Evolutionary conservation across 1,140 invertebrate species (phyloP), one percentile per base, ranked within the genome.

Genomic region (Lucilia sericata): DNA sequence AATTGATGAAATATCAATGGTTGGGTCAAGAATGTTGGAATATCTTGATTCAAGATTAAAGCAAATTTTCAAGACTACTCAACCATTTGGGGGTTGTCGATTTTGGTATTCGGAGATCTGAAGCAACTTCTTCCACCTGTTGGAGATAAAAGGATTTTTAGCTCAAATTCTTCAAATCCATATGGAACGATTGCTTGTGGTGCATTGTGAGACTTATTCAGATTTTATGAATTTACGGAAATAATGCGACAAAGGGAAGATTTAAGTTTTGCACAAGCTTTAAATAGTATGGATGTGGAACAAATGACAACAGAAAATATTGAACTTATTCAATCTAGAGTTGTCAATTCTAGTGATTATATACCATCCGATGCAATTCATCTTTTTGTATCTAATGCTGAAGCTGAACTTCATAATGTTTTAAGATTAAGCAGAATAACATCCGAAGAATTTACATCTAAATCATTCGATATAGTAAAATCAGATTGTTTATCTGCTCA

Each of bases 1-100:
- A 2, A n/a, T 83, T 55, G 82, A 83, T 75, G 82, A 83, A 83
- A 55, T 83, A 14, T 83, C 82, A 12, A 83, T 83, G 25, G 82
- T 83, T 5, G 82, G 82, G 1, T n/a, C 82, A 10, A 83, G 65
- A 55, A 83, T 83, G 82, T 19, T 83, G 2, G 10, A 19, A 7
- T n/a, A 75, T 30, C 5, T 83, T 8, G 82, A 83, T 49, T 12
- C 60, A 13, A 5, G 82, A 75, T 19, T 83, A 12, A 74, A 75
- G 8, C 21, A 74, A 75, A 75, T 47, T 30, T 83, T 83, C 74
- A 83, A 75, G 65, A 83, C 13, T 47, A 75, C 17, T 25, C 5
- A 74, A 7, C 17, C 34, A 17, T 83, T 83, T 83, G 82, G 82
- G 14, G 82, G 82, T n/a, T n/a, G n/a, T n/a, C n/a, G n/a, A n/a